Conservation (phyloP, 2,113 vertebrate species). For the Nyctibius bracteatus region DNA sequence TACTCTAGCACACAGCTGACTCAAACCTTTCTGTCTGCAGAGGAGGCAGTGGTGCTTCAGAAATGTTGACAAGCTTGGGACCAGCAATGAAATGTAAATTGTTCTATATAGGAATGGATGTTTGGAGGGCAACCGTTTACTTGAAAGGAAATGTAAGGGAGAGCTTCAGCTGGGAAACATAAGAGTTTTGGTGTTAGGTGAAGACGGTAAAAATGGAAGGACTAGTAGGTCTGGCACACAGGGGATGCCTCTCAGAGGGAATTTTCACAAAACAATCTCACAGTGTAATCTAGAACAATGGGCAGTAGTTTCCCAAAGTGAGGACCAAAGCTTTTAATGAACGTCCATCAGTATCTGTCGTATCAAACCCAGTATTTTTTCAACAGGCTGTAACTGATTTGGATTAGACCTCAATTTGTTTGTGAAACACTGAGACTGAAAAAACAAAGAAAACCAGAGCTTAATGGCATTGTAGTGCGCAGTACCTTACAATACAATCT, state of each 20-base stretch:
- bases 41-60: neutral
- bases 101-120: neutral
- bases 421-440: neutral
- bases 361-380: neutral
- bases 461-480: neutral
- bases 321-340: neutral
- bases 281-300: neutral
- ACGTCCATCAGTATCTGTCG: neutral
- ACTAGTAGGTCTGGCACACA: neutral
- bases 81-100: slow-evolving; percentile 13
- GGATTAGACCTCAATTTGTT: neutral
- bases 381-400: neutral
- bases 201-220: neutral
- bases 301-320: neutral
- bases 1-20: neutral
- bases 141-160: neutral
- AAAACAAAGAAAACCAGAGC: neutral
- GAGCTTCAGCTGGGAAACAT: neutral
- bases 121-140: neutral
- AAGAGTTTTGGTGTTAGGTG: neutral
- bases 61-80: neutral
- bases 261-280: neutral
- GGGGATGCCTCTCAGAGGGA: neutral
- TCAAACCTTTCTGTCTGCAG: neutral
- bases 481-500: neutral